Evolutionary conservation across 2,888 invertebrate genomes (phyloP).

Genomic region (Cephus rjabovi): DNA sequence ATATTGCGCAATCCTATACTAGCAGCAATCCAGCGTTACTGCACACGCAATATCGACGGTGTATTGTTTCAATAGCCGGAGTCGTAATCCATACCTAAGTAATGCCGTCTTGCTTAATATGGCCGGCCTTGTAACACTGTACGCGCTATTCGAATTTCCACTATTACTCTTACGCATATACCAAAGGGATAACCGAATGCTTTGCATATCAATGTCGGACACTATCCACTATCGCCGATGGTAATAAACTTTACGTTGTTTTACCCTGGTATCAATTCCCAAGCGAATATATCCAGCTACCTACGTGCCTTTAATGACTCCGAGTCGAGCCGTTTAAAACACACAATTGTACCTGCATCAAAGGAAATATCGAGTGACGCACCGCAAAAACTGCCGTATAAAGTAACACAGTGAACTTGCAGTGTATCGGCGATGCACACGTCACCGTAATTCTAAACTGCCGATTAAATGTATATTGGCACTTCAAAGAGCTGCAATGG

Average conservation of each 20-base stretch:
- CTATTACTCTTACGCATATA: constrained; percentile 42
- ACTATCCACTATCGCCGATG: background rate
- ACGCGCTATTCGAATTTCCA: constrained; percentile 46
- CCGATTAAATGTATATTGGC: background rate
- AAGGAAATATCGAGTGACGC: background rate
- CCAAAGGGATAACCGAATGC: background rate
- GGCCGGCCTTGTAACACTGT: constrained; percentile 44
- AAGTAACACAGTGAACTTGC: background rate
- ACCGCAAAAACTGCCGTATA: background rate
- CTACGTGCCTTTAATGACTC: background rate
- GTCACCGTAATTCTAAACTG: background rate
- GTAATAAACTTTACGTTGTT: background rate
- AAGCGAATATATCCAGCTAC: background rate
- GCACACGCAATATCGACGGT: constrained; percentile 36
- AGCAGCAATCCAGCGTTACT: background rate
- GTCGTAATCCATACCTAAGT: constrained; percentile 47
- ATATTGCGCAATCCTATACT: background rate
- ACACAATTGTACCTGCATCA: background rate
- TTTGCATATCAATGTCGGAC: background rate
- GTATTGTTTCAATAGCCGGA: constrained; percentile 48
- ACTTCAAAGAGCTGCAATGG: background rate
- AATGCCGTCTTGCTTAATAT: constrained; percentile 35
- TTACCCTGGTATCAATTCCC: background rate
- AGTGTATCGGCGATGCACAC: background rate
- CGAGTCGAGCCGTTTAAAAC: background rate